These are phyloP conservation scores for Muntiacus muntjak DNA, from an alignment of 2,113 vertebrate species.

Conservation along the genomic window DNA sequence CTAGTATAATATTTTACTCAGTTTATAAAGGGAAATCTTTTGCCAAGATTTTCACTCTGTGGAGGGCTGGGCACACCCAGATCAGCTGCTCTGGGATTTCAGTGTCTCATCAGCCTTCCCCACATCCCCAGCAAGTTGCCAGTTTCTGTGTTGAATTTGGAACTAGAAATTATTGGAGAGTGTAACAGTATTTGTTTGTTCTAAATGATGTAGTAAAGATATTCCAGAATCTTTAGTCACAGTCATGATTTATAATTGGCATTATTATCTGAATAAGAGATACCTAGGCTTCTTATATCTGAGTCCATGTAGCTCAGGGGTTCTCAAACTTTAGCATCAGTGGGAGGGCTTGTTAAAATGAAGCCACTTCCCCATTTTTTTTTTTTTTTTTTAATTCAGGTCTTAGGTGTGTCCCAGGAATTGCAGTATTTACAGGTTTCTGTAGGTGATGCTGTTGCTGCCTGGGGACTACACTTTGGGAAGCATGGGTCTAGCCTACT, in stretches of 20 bases:
- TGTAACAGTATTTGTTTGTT: neutral
- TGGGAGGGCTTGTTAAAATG: neutral
- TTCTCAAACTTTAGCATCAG: neutral
- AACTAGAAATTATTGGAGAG: neutral
- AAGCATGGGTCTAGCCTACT: neutral
- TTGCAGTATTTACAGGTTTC: neutral
- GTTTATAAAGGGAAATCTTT: neutral
- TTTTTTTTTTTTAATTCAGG: neutral
- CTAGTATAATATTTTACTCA: neutral
- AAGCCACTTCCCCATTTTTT: neutral
- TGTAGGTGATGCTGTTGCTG: neutral
- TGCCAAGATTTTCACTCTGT: neutral
- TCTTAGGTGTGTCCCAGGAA: neutral
- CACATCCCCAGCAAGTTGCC: neutral
- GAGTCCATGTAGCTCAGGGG: neutral
- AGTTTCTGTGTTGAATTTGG: neutral
- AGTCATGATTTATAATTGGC: neutral
- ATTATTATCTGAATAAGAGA: neutral
- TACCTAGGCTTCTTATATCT: neutral
- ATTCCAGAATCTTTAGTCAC: neutral
- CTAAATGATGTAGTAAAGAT: neutral
- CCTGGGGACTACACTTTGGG: neutral
- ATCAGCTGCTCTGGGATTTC: neutral
- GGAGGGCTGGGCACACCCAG: neutral
- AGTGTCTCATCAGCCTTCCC: neutral